Conservation (phyloP, 1,140 invertebrate species). For the Cydia amplana region DNA sequence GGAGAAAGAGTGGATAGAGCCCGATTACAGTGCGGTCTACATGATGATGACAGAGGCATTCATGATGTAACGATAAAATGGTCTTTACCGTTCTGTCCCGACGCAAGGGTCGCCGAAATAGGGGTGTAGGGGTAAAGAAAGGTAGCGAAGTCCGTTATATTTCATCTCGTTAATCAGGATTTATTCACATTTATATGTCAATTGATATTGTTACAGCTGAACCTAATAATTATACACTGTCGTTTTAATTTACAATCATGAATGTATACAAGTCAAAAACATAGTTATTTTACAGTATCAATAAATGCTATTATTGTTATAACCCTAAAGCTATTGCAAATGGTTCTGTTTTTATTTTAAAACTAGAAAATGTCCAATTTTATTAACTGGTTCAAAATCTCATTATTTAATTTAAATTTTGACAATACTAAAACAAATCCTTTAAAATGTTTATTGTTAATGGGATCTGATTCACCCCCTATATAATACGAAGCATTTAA, state of each 20-base stretch:
- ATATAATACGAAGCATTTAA: slow-evolving; percentile 68
- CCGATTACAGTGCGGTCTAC: slow-evolving; percentile 70
- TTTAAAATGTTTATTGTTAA: slow-evolving; percentile 49
- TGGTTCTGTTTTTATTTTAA: slow-evolving; percentile 60
- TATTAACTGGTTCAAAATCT: background rate
- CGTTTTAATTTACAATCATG: slow-evolving; percentile 69
- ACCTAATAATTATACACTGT: slow-evolving; percentile 67
- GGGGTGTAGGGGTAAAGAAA: slow-evolving; percentile 68
- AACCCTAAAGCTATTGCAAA: slow-evolving; percentile 73
- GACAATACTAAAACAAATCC: slow-evolving; percentile 46
- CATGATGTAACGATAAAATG: slow-evolving; percentile 77
- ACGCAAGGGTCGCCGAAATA: slow-evolving; percentile 71
- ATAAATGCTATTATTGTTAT: slow-evolving; percentile 75
- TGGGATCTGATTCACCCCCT: slow-evolving; percentile 58
- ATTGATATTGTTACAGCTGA: slow-evolving; percentile 70
- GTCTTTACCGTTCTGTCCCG: slow-evolving; percentile 76
- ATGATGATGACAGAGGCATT: slow-evolving; percentile 78
- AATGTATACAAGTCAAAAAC: slow-evolving; percentile 79
- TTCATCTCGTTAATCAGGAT: slow-evolving; percentile 66
- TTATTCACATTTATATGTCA: slow-evolving; percentile 78
- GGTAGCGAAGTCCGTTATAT: slow-evolving; percentile 62
- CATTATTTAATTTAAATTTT: slow-evolving; percentile 10
- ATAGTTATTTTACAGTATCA: slow-evolving; percentile 74
- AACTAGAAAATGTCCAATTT: slow-evolving; percentile 20
- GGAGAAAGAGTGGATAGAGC: slow-evolving; percentile 73